A percentile compares a stretch with the other conserved stretches of the same genome.
These are phyloP conservation scores for Gambusia yucatana DNA, from an alignment of 2,797 vertebrate species.

Conservation along the genomic window DNA sequence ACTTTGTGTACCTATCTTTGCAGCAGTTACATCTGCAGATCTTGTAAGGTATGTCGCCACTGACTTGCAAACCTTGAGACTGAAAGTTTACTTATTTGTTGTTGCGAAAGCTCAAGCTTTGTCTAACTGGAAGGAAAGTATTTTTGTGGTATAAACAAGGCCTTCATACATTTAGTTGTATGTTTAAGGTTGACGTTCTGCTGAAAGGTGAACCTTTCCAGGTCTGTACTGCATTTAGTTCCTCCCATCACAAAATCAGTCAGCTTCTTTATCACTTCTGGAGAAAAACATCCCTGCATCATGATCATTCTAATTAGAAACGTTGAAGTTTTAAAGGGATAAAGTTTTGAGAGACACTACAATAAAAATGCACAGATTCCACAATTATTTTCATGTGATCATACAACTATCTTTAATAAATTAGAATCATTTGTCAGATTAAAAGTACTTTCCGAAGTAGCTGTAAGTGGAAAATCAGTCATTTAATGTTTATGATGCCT, in stretches of 20 bases:
- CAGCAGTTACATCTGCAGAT: background rate
- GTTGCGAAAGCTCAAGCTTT: background rate
- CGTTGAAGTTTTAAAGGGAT: background rate
- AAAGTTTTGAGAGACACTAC: background rate
- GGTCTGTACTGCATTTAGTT: background rate
- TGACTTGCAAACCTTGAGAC: background rate
- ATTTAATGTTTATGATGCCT: no score
- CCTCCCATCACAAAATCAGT: background rate
- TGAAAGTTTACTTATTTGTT: background rate
- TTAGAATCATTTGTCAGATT: no score
- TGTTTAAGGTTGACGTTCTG: background rate
- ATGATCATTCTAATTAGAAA: background rate
- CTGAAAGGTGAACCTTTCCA: background rate
- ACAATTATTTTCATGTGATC: background rate
- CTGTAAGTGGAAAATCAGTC: no score
- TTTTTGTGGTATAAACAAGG: background rate
- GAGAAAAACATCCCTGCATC: background rate
- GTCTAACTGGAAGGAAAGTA: background rate
- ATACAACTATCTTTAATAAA: background rate
- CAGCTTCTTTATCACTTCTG: background rate
- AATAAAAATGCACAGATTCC: background rate
- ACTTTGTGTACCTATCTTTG: background rate
- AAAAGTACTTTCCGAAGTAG: no score
- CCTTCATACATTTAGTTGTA: background rate
- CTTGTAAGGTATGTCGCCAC: background rate